Base-by-base conservation (phyloP, 2,797 vertebrate species). In the Huso huso region DNA sequence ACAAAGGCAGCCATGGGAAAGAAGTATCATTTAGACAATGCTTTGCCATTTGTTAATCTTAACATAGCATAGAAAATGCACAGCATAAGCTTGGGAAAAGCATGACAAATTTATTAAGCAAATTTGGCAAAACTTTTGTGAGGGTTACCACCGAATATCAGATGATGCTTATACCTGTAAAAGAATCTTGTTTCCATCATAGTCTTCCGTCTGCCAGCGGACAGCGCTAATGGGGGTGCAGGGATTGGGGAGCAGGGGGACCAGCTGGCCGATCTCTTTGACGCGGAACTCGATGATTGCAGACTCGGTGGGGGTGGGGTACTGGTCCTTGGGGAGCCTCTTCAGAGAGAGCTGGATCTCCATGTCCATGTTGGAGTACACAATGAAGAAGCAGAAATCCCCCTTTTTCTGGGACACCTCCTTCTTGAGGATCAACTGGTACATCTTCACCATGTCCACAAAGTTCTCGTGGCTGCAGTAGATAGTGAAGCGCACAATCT, bases 161-260 rank as follows among this genome's bases (percentile, higher is more conserved):
- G 18, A 18, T 18, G 18, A 18, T 18, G 18, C 2, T 18, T 18
- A 18, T 81, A 97, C 96, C 93, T 97, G 96, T 75, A 99, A 84
- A 65, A 99, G 87, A 76, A 99, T 92, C 82, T 92, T 95, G 72
- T 99, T 99, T 3, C 95, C 95, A 7, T 98, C 96, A 0, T 93
- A 94, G 79, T 99, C 96, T 80, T 93, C 90, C 0, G 95, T 99
- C 85, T 95, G 94, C 96, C 96, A 99, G 72, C 95, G 92, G 10
- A 85, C 84, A 62, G 93, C 90, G 0, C 95, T 99, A 83, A 99
- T 97, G 1, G 93, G 94, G 70, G 90, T 93, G 81, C 96, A 99
- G 63, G 94, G 85, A 15, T 90, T 88, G 8, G 95, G 96, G 70
- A 99, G 71, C 66, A 97, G 90, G 0, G 95, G 92, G 51, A 97